Conservation (phyloP, 2,888 invertebrate species). For the Drosophila kanekoi region DNA sequence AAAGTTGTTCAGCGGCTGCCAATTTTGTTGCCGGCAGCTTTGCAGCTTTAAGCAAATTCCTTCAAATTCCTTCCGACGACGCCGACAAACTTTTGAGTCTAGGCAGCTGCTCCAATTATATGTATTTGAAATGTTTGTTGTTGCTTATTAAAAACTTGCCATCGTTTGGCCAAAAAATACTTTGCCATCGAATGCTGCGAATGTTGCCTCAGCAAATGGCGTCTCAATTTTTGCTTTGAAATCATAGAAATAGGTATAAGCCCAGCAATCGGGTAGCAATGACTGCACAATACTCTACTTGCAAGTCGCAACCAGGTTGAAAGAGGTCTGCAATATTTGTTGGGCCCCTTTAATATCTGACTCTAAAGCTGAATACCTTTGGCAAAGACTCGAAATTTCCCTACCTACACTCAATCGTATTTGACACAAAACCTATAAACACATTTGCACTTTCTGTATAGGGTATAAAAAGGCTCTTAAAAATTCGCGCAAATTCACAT, state of each 20-base stretch:
- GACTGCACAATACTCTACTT: conserved; percentile 2
- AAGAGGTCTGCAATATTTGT: too few relatives aligned
- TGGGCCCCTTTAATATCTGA: too few relatives aligned
- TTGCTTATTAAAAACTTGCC: conserved; percentile 72
- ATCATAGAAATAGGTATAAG: conserved; percentile 16
- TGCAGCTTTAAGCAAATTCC: conserved; percentile 51
- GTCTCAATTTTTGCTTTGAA: conserved; percentile 40
- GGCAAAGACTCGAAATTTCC: too few relatives aligned
- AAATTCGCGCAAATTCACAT: conserved; percentile 31
- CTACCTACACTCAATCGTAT: too few relatives aligned
- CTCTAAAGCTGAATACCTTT: too few relatives aligned
- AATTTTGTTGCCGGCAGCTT: conserved; percentile 36
- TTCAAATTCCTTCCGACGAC: conserved; percentile 26
- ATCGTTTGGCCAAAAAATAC: conserved; percentile 58
- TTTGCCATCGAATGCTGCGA: conserved; percentile 47
- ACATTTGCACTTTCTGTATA: background rate
- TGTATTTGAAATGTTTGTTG: conserved; percentile 42
- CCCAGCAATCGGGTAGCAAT: background rate
- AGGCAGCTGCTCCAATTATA: conserved; percentile 61
- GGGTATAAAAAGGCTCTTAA: conserved; percentile 9
- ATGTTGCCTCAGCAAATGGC: conserved; percentile 26
- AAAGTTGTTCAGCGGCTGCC: conserved; percentile 29
- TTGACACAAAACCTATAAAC: background rate
- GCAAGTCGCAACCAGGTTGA: too few relatives aligned
- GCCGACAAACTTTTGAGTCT: conserved; percentile 21